Evolutionary conservation across 92 coral and sea anemone species (phyloP), one percentile per base, ranked within the genome.

Genomic region (Zoanthus gigantus): DNA sequence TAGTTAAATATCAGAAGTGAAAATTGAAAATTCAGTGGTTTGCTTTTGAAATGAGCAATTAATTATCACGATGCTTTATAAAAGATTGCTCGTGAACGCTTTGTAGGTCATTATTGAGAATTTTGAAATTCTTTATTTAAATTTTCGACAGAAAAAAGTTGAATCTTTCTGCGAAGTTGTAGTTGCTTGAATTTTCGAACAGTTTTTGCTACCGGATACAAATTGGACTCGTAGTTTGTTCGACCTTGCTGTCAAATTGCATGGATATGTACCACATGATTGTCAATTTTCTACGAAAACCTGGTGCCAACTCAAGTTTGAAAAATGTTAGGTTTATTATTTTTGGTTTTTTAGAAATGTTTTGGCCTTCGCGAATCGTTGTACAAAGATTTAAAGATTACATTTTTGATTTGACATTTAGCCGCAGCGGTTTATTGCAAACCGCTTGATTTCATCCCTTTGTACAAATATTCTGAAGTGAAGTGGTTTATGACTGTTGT

Each of bases 371-470:
- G 74, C 74, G 16, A 1, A 7, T 15, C 9, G 16, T 69, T 31
- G 16, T 30, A 29, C n/a, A 46, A 69, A 13, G 46, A 69, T 69
- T 69, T 69, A 44, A 31, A 69, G 42, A 31, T 69, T 69, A 30
- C 34, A 67, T 28, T 9, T 11, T 14, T 69, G 74, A 34, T 69
- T 69, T 69, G 74, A 69, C 74, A 69, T 69, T 67, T 69, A 34
- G 74, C 16, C 74, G 74, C 74, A 34, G 46, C 74, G 46, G 74
- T 69, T 10, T 61, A 15, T 15, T 29, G 74, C 16, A 30, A 7
- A 11, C 74, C 46, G 16, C 74, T 30, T 0, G 42, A 12, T 69
- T 15, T 31, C 4, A 5, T 8, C 10, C 31, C 44, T 30, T 69
- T 30, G 74, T 69, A 34, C 74, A 69, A 69, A 69, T 30, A 69